Evolutionary conservation across 2,888 invertebrate species (phyloP).

Genomic region (Rhagium mordax): DNA sequence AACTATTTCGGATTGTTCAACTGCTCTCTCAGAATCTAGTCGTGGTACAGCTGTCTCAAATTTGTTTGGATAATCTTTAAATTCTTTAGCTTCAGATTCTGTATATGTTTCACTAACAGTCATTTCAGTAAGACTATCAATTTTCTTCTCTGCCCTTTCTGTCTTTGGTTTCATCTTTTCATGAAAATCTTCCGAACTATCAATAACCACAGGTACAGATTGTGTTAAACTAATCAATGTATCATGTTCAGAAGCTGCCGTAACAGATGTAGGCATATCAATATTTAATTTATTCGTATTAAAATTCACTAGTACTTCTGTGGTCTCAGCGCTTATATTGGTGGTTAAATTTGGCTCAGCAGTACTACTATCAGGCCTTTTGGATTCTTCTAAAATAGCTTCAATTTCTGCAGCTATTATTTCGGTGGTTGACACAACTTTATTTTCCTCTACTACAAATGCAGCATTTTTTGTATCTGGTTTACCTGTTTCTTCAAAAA

Average conservation of each 20-base stretch:
- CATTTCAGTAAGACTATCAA: slow-evolving; percentile 74
- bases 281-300: slow-evolving; percentile 47
- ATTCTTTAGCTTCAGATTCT: slow-evolving; percentile 69
- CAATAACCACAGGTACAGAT: slow-evolving; percentile 50
- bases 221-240: slow-evolving; percentile 54
- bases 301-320: slow-evolving; percentile 59
- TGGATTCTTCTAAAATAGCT: slow-evolving; percentile 63
- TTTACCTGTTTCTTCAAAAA: slow-evolving; percentile 46
- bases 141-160: slow-evolving; percentile 72
- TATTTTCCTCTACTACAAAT: slow-evolving; percentile 68
- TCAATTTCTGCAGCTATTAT: slow-evolving; percentile 72
- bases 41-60: slow-evolving; percentile 62
- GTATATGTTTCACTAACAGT: slow-evolving; percentile 69
- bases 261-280: slow-evolving; percentile 44
- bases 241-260: slow-evolving; percentile 53
- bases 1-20: slow-evolving; percentile 63
- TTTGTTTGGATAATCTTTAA: slow-evolving; percentile 67
- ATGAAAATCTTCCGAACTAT: slow-evolving; percentile 59
- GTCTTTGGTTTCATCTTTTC: slow-evolving; percentile 69
- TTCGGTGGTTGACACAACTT: slow-evolving; percentile 70
- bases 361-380: slow-evolving; percentile 59
- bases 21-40: slow-evolving; percentile 65
- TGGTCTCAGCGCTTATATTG: slow-evolving; percentile 69
- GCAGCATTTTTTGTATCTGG: slow-evolving; percentile 66
- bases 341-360: slow-evolving; percentile 66